Evolutionary conservation across 1,140 invertebrate genomes (phyloP).

Genomic region (Drosophila orosa): DNA sequence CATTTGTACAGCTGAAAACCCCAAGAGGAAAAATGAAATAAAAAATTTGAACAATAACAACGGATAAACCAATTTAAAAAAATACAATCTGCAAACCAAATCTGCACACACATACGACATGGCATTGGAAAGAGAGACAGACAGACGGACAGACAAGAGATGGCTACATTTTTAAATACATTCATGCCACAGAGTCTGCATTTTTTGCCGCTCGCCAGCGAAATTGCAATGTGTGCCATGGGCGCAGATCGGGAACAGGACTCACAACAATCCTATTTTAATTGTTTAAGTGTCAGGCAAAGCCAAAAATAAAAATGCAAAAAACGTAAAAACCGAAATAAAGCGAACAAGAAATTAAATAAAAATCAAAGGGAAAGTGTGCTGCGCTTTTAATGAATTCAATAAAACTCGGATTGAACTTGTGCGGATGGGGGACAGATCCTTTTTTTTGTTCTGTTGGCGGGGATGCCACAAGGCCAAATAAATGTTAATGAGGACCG

Average conservation of each 20-base stretch:
- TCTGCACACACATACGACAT: constrained; percentile 29
- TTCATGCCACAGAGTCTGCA: constrained; percentile 31
- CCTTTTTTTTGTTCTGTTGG: constrained; percentile 1
- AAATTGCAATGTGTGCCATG: constrained; percentile 38
- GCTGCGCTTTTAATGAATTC: constrained; percentile 57
- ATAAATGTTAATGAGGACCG: constrained; percentile 52
- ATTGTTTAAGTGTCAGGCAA: constrained; percentile 55
- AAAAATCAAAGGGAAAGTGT: constrained; percentile 42
- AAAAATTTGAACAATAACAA: constrained; percentile 37
- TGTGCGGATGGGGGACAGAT: constrained; percentile 16
- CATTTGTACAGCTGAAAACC: constrained; percentile 16
- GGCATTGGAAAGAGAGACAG: constrained; percentile 22
- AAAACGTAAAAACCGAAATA: constrained; percentile 1
- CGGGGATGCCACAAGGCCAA: constrained; percentile 24
- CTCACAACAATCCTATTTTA: constrained; percentile 48
- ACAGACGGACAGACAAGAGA: constrained; percentile 17
- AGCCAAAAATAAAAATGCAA: constrained; percentile 49
- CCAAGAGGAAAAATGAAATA: constrained; percentile 32
- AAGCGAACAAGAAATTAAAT: constrained; percentile 27
- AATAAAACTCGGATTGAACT: constrained; percentile 60
- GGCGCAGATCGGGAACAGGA: constrained; percentile 20
- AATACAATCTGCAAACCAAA: constrained; percentile 51
- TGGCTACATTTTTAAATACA: constrained; percentile 56
- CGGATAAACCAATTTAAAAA: constrained; percentile 62
- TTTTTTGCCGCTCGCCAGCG: constrained; percentile 11